phyloP scores from a whole-genome alignment of 2,113 vertebrate species.

The Cygnus atratus region DNA sequence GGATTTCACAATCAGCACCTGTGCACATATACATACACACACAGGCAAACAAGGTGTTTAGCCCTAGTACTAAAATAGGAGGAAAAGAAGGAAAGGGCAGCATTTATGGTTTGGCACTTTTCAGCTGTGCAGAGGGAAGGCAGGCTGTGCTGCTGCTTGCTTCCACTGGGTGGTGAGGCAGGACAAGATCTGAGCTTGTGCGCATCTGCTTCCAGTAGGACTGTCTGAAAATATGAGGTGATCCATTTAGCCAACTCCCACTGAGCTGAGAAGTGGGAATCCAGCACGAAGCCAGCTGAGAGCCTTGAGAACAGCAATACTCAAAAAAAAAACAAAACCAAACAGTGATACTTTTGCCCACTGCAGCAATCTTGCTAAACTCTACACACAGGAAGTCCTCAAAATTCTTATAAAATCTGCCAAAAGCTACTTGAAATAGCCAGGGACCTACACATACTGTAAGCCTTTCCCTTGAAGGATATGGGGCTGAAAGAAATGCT shows the following conservation, averaged over 20 bases:
- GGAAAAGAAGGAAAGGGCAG: not conserved
- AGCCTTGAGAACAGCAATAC: not conserved
- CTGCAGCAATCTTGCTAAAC: not conserved
- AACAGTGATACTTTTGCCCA: not conserved
- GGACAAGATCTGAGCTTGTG: not conserved
- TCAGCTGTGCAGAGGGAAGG: not conserved
- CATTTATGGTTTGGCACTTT: not conserved
- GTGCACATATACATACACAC: no score
- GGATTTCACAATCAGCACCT: not conserved
- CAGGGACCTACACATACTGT: not conserved
- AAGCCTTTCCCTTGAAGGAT: not conserved
- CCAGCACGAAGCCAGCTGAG: fast-evolving
- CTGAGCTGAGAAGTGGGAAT: not conserved
- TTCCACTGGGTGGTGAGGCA: conserved; percentile 41
- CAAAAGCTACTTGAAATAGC: not conserved
- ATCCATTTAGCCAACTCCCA: fast-evolving
- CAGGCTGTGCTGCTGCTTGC: conserved; percentile 1
- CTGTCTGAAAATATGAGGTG: not conserved
- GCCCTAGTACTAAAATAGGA: not conserved
- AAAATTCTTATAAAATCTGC: not conserved
- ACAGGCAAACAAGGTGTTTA: not conserved
- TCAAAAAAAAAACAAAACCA: no score
- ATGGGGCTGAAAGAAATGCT: not conserved
- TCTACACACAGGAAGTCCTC: not conserved
- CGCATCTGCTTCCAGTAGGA: not conserved